These are phyloP conservation scores for Ophiothrix spiculata DNA, from an alignment of 35 echinoderm and acorn worm genomes.

Conservation along the genomic window DNA sequence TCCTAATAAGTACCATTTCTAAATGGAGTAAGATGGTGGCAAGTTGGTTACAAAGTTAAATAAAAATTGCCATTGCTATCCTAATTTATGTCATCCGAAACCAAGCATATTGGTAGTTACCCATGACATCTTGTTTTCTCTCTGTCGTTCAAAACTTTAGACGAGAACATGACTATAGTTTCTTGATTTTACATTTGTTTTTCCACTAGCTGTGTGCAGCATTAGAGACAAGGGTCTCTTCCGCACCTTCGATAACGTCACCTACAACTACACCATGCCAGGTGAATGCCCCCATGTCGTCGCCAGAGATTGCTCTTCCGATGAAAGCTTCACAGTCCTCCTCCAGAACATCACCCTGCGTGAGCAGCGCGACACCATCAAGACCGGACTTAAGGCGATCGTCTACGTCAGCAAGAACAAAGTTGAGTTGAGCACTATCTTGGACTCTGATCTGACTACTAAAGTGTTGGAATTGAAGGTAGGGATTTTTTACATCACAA, in stretches of 20 bases:
- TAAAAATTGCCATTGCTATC: too few species aligned
- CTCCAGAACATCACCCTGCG: constrained; percentile 29
- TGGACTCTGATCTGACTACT: neutral
- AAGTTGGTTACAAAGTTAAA: too few species aligned
- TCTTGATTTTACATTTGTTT: neutral
- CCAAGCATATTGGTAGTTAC: too few species aligned
- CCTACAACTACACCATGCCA: constrained; percentile 44
- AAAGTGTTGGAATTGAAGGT: neutral
- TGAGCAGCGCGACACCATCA: neutral
- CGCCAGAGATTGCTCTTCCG: constrained; percentile 45
- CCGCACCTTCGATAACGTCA: constrained; percentile 43
- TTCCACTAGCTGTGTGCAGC: neutral
- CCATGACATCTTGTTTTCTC: too few species aligned
- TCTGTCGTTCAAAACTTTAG: too few species aligned
- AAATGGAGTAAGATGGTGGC: too few species aligned
- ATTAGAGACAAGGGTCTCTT: constrained; percentile 13
- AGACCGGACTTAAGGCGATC: constrained; percentile 7
- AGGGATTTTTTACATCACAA: too few species aligned
- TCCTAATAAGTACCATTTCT: too few species aligned
- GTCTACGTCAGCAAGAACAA: constrained; percentile 32
- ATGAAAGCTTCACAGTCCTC: constrained; percentile 52
- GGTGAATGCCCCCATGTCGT: constrained; percentile 48
- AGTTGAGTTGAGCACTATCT: constrained; percentile 10
- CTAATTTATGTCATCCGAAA: too few species aligned
- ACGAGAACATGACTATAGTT: too few species aligned